These are phyloP conservation scores for Ciona savignyi DNA, from an alignment of 23 tunicate genomes.

Conservation along the genomic window DNA sequence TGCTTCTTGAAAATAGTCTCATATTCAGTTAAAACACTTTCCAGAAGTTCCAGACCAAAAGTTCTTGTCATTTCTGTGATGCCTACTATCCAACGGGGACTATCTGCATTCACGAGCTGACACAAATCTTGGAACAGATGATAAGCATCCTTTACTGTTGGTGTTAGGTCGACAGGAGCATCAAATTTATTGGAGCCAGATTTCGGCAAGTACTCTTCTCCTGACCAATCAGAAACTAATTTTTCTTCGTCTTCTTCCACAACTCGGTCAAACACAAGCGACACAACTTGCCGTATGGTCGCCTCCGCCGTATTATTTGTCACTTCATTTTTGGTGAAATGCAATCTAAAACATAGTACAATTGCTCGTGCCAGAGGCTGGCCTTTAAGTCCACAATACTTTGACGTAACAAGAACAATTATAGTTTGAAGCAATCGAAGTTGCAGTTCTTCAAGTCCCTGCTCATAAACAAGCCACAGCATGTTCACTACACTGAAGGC, in stretches of 20 bases:
- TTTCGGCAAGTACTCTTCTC: conserved; percentile 61
- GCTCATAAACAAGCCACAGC: conserved; percentile 77
- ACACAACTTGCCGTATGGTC: conserved; percentile 86
- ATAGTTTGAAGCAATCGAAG: conserved; percentile 78
- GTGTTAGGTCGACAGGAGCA: conserved; percentile 44
- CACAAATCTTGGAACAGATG: conserved; percentile 89
- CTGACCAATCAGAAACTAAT: conserved; percentile 18
- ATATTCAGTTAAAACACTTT: conserved; percentile 67
- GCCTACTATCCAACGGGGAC: conserved; percentile 81
- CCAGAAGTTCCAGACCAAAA: conserved; percentile 88
- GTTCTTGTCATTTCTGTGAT: conserved; percentile 90
- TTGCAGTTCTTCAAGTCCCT: conserved; percentile 68
- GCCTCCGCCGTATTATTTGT: conserved; percentile 96
- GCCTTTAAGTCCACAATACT: conserved; percentile 43
- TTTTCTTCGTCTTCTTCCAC: conserved; percentile 54
- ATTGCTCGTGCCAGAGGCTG: conserved; percentile 66
- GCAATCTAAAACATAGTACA: conserved; percentile 84
- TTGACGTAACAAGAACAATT: conserved; percentile 65
- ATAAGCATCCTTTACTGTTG: conserved; percentile 75
- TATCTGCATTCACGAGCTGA: conserved; percentile 82
- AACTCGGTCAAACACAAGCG: conserved; percentile 77
- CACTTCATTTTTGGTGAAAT: conserved; percentile 88
- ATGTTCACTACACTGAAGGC: conserved; percentile 48
- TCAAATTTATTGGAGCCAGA: conserved; percentile 43
- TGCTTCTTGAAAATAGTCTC: conserved; percentile 63